Evolutionary conservation across 2,888 invertebrate genomes (phyloP).

Genomic region (Rambutsinella grinnellia): DNA sequence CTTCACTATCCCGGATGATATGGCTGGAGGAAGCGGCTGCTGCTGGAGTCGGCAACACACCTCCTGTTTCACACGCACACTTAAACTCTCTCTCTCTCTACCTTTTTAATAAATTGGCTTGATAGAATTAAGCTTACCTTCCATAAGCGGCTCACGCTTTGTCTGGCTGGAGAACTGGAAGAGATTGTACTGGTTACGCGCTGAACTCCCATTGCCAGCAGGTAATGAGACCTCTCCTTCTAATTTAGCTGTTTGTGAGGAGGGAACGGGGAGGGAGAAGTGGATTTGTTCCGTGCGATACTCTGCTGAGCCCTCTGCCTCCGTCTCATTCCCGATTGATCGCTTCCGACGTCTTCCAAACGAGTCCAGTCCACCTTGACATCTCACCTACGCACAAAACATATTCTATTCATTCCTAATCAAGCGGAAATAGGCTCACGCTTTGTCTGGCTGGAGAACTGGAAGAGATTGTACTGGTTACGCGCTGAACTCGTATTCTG

Average conservation of each 20-base stretch:
- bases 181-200: constrained; percentile 58
- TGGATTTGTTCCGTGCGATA: constrained; percentile 54
- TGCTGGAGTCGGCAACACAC: constrained; percentile 41
- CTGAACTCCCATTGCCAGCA: too few relatives aligned
- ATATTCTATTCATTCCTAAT: too few relatives aligned
- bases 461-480: constrained; percentile 45
- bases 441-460: constrained; percentile 41
- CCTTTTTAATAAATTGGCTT: too few relatives aligned
- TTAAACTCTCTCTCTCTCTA: too few relatives aligned
- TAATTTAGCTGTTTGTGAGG: too few relatives aligned
- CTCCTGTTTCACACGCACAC: constrained; percentile 50
- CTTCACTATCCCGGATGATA: constrained; percentile 38
- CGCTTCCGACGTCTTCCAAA: constrained; percentile 67
- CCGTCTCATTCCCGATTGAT: constrained; percentile 56
- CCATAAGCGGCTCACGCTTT: constrained; percentile 43
- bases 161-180: constrained; percentile 56
- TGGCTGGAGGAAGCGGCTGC: constrained; percentile 23
- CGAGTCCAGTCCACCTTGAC: constrained; percentile 68
- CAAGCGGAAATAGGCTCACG: too few relatives aligned
- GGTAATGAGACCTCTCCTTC: too few relatives aligned
- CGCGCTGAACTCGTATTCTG: too few relatives aligned
- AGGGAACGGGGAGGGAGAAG: constrained; percentile 60
- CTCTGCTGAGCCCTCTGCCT: constrained; percentile 39
- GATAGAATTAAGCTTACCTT: constrained; percentile 34
- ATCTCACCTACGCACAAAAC: constrained; percentile 69